phyloP scores from a whole-genome alignment of 2,888 invertebrate genomes.

The Lasioglossum marginatum region DNA sequence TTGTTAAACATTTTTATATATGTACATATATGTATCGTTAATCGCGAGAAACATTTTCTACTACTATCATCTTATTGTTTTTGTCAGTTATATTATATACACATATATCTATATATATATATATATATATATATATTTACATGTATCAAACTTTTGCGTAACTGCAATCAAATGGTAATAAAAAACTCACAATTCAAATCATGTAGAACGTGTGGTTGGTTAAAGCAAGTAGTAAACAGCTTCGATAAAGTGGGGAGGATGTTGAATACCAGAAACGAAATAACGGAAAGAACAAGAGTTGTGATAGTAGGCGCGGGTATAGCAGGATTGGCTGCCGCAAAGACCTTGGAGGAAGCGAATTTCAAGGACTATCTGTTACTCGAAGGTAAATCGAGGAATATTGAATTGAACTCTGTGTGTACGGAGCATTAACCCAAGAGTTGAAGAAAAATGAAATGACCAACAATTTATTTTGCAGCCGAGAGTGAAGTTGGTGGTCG shows the following conservation, averaged over 20 bases:
- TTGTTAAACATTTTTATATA: neutral
- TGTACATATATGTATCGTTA: neutral
- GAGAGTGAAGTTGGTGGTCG: constrained; percentile 86
- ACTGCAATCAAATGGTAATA: constrained; percentile 29
- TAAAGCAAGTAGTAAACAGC: constrained; percentile 68
- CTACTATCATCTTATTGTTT: neutral
- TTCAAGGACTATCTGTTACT: constrained; percentile 85
- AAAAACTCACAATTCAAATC: constrained; percentile 62
- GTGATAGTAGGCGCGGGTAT: constrained; percentile 88
- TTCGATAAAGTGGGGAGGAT: constrained; percentile 56
- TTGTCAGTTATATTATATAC: constrained; percentile 4
- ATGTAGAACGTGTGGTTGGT: constrained; percentile 72
- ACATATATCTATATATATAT: neutral
- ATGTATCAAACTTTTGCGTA: neutral
- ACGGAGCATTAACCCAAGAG: neutral
- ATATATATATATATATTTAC: neutral
- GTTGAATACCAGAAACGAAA: constrained; percentile 32
- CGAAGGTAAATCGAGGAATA: constrained; percentile 83
- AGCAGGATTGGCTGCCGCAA: constrained; percentile 87
- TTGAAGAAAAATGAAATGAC: neutral
- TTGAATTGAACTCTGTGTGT: neutral
- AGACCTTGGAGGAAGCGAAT: constrained; percentile 84
- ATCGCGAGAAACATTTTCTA: neutral
- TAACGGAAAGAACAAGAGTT: constrained; percentile 78
- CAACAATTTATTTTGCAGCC: constrained; percentile 76